Evolutionary conservation across 2,888 invertebrate genomes (phyloP).

Genomic region (Meganola albula): DNA sequence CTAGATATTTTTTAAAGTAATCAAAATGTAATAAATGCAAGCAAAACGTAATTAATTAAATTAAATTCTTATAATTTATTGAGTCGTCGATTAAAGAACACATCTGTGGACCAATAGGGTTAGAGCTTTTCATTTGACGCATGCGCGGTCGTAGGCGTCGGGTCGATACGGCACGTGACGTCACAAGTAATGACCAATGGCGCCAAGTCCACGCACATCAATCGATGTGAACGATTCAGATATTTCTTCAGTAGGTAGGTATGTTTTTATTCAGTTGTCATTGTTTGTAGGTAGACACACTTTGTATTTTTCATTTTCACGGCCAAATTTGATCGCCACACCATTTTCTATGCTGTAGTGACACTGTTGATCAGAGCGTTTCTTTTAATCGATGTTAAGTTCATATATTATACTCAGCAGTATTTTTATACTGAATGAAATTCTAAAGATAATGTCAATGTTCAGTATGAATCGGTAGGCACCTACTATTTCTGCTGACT

Average conservation of each 20-base stretch:
- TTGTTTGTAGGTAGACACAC: constrained; percentile 27
- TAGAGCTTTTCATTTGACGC: constrained; percentile 40
- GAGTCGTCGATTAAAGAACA: constrained; percentile 39
- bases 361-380: too few relatives aligned
- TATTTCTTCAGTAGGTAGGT: constrained; percentile 28
- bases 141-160: constrained; percentile 66
- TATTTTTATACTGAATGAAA: too few relatives aligned
- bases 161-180: constrained; percentile 68
- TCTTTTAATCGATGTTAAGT: neutral
- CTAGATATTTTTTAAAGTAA: too few relatives aligned
- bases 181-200: constrained; percentile 64
- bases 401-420: too few relatives aligned
- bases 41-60: too few relatives aligned
- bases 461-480: too few relatives aligned
- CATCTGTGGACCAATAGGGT: constrained; percentile 47
- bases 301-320: constrained; percentile 34
- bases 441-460: too few relatives aligned
- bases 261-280: constrained; percentile 28
- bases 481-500: too few relatives aligned
- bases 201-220: constrained; percentile 59
- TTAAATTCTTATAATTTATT: constrained; percentile 39
- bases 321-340: too few relatives aligned
- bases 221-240: constrained; percentile 62
- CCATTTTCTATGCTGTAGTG: too few relatives aligned
- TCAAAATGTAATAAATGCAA: too few relatives aligned